A percentile compares a stretch with the other conserved stretches of the same genome.
phyloP scores from a whole-genome alignment of 2,888 invertebrate species.

The Clitarchus hookeri region DNA sequence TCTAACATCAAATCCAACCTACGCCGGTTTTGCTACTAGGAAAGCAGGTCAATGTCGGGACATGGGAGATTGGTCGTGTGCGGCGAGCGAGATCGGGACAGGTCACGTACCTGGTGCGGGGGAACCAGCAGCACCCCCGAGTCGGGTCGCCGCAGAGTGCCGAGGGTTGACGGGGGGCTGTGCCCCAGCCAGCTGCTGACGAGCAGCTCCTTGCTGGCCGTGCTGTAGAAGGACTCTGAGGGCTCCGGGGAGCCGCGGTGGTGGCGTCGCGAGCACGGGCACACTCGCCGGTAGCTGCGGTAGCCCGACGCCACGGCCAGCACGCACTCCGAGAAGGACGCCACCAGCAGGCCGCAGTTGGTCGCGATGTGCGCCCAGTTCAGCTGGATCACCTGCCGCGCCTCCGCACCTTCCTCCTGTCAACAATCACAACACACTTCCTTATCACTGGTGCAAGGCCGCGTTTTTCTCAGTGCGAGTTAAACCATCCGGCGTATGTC shows the following conservation, averaged over 20 bases:
- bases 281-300: conserved; percentile 45
- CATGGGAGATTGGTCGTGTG: too few relatives aligned
- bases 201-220: conserved; percentile 40
- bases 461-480: too few relatives aligned
- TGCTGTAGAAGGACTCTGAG: conserved; percentile 33
- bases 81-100: too few relatives aligned
- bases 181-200: conserved; percentile 40
- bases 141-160: neutral
- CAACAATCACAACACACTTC: neutral
- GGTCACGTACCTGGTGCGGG: conserved; percentile 32
- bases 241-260: conserved; percentile 21
- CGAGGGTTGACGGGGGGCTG: neutral
- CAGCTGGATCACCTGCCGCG: conserved; percentile 23
- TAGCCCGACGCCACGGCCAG: conserved; percentile 52
- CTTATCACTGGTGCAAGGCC: too few relatives aligned
- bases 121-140: conserved; percentile 30
- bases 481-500: too few relatives aligned
- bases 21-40: too few relatives aligned
- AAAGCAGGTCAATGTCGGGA: too few relatives aligned
- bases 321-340: conserved; percentile 63
- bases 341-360: conserved; percentile 65
- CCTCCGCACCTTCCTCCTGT: neutral
- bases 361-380: conserved; percentile 64
- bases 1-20: too few relatives aligned
- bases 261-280: conserved; percentile 40